Conservation (phyloP, 2,888 invertebrate genomes). For the Apamea anceps region DNA sequence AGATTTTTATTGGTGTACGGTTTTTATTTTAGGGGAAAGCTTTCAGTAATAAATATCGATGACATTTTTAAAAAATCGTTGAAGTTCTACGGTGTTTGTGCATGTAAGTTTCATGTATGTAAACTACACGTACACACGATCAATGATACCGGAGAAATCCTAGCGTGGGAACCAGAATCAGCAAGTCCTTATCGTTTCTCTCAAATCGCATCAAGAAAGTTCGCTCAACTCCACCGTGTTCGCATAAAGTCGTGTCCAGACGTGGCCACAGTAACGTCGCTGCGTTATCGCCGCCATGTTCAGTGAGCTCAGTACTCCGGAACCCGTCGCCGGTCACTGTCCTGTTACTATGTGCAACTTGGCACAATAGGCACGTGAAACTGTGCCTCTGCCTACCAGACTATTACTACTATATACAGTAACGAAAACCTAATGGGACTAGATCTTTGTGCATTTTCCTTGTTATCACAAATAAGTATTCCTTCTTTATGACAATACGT, state of each 20-base stretch:
- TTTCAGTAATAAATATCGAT: slow-evolving; percentile 21
- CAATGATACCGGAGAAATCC: neutral
- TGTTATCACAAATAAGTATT: neutral
- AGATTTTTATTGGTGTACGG: slow-evolving; percentile 17
- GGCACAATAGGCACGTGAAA: slow-evolving; percentile 54
- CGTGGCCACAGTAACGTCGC: slow-evolving; percentile 34
- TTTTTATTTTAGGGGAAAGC: slow-evolving; percentile 21
- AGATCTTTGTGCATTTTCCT: neutral
- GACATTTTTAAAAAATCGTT: neutral
- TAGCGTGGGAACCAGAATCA: slow-evolving; percentile 20
- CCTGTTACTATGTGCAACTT: slow-evolving; percentile 48
- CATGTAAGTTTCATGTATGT: slow-evolving; percentile 14
- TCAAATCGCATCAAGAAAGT: slow-evolving; percentile 23
- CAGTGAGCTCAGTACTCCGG: slow-evolving; percentile 58
- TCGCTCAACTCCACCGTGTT: slow-evolving; percentile 37
- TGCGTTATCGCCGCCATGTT: slow-evolving; percentile 56
- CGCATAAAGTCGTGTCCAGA: slow-evolving; percentile 28
- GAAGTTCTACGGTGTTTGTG: neutral
- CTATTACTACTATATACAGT: neutral
- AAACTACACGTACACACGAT: neutral
- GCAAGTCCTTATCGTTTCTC: slow-evolving; percentile 17
- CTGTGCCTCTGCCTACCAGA: slow-evolving; percentile 1
- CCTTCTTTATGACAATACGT: neutral
- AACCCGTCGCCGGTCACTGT: slow-evolving; percentile 61
- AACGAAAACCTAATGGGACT: slow-evolving; percentile 16